phyloP scores from a whole-genome alignment of 2,888 invertebrate species.

The Ptychoptera contaminata region DNA sequence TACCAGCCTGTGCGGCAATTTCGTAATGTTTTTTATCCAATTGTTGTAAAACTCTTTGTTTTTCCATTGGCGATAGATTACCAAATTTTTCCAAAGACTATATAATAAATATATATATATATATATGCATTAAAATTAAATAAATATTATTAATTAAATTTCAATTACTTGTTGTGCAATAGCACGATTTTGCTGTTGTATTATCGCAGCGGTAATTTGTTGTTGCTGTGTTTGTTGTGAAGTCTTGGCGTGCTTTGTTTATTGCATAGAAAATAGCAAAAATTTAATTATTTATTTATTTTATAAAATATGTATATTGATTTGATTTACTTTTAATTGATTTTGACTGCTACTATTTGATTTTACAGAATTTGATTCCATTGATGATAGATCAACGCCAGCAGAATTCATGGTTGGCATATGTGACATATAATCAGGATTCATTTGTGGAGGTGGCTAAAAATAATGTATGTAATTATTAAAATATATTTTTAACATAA shows the following conservation, averaged over 20 bases:
- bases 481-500: neutral
- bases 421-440: constrained; percentile 9
- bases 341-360: no score
- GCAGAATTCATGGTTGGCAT: neutral
- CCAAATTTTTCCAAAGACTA: constrained; percentile 43
- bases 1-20: constrained; percentile 12
- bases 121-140: no score
- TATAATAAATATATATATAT: no score
- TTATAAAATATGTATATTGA: constrained; percentile 14
- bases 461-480: no score
- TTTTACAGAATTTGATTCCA: neutral
- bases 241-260: neutral
- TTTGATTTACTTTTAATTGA: no score
- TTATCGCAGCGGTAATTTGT: constrained; percentile 41
- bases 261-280: constrained; percentile 11
- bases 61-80: constrained; percentile 35
- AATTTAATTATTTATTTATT: no score
- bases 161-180: constrained; percentile 35
- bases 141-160: no score
- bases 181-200: constrained; percentile 48
- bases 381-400: neutral
- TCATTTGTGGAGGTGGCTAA: constrained; percentile 19
- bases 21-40: constrained; percentile 31
- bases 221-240: constrained; percentile 35
- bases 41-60: constrained; percentile 38